Base-by-base conservation (phyloP, 2,888 invertebrate species). In the Lasioglossum vierecki region DNA sequence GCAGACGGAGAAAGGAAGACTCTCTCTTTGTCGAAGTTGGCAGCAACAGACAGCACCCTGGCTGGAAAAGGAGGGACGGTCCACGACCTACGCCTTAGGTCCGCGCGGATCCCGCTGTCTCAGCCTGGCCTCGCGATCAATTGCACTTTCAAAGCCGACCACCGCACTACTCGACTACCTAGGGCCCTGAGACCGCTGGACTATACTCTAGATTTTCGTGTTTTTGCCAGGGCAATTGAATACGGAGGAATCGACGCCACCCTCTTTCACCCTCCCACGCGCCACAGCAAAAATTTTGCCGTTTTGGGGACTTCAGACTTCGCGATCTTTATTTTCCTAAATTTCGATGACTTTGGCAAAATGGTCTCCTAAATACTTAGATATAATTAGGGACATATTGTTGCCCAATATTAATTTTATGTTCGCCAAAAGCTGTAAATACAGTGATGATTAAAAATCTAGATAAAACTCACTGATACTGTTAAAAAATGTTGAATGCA, bases 1-100 rank as follows among this genome's bases (percentile, higher is more conserved):
- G 60, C 30, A 35, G 70, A 83, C 46, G 30, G 76, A 76, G 80
- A 70, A 79, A 63, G n/a, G 60, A 72, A 66, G 80, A 76, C 75
- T 72, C 68, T 68, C 76, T 80, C 87, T 83, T 87, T 83, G 87
- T 87, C 53, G 75, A 71, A 83, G 80, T 80, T 87, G 87, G 85
- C 87, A 87, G 84, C 80, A 83, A 83, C 83, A 80, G 83, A 87
- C 83, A 77, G 70, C 70, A 46, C 66, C 81, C 81, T 11, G 81
- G 77, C 72, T 84, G 76, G 73, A 53, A 77, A 72, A 79, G 60
- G 35, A 74, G 26, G 68, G 76, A 76, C 73, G 73, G 63, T 74
- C 84, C 73, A 46, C 79, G 80, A 70, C 68, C 78, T 44, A 76
- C 80, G 82, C 81, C 86, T 84, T 75, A 49, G 57, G 60, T 82